Evolutionary conservation across 2,113 vertebrate species (phyloP).

Genomic region (Pitta sordida): DNA sequence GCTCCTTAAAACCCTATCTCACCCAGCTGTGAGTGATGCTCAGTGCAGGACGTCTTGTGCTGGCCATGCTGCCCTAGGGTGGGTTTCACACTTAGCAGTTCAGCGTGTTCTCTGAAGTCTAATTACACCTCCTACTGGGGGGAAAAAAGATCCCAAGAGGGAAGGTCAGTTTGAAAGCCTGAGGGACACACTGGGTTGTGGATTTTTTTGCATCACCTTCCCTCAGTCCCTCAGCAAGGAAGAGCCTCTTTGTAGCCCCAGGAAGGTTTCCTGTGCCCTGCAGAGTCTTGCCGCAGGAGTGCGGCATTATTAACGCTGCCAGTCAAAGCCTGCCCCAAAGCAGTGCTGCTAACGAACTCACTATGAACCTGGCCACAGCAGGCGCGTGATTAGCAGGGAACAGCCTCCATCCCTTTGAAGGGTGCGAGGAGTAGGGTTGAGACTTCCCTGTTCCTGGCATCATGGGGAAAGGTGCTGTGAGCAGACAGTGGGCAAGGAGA

Average conservation of each 20-base stretch:
- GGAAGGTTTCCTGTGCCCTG: background rate
- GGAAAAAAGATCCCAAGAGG: background rate
- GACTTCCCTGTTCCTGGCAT: background rate
- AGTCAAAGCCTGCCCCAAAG: conserved; percentile 8
- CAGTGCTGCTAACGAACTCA: background rate
- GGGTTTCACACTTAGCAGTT: background rate
- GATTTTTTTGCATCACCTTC: background rate
- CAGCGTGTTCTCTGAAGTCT: background rate
- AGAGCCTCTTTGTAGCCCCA: background rate
- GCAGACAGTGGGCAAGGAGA: background rate
- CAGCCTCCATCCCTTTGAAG: background rate
- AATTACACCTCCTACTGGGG: background rate
- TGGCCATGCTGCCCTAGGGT: background rate
- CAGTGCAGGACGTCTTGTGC: fast-evolving
- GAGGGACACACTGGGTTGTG: background rate
- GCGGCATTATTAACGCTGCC: background rate
- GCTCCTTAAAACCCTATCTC: background rate
- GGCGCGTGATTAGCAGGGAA: background rate
- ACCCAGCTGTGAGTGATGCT: background rate
- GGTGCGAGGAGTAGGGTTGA: fast-evolving
- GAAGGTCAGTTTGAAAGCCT: background rate
- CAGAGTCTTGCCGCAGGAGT: background rate
- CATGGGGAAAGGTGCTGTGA: background rate
- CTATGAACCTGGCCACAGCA: fast-evolving
- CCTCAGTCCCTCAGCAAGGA: background rate